These are phyloP conservation scores for Oscheius myriophilus DNA, from an alignment of 2,888 invertebrate genomes.

Conservation along the genomic window DNA sequence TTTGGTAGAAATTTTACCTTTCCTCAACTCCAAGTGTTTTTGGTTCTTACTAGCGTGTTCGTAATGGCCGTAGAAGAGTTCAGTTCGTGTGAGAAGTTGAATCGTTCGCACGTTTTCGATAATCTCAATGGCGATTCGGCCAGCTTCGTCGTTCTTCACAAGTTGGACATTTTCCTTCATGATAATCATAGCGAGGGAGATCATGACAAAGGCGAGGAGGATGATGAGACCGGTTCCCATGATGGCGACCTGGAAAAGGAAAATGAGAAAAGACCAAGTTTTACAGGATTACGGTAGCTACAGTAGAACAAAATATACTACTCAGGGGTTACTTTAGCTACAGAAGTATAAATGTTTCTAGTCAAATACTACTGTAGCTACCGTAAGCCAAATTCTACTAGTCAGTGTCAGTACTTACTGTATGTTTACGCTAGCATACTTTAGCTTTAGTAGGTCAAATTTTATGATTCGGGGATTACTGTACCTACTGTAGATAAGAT, in stretches of 20 bases:
- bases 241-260: constrained; percentile 56
- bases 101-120: constrained; percentile 73
- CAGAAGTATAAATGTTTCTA: too few relatives aligned
- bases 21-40: constrained; percentile 48
- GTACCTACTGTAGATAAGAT: too few relatives aligned
- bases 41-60: constrained; percentile 46
- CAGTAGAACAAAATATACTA: constrained; percentile 72
- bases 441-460: too few relatives aligned
- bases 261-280: constrained; percentile 37
- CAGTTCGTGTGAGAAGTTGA: constrained; percentile 71
- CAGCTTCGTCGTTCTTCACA: constrained; percentile 73
- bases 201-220: constrained; percentile 70
- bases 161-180: constrained; percentile 60
- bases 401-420: too few relatives aligned
- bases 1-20: constrained; percentile 29
- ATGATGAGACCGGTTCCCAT: constrained; percentile 67
- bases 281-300: constrained; percentile 70
- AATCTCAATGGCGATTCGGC: constrained; percentile 73
- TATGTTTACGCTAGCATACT: too few relatives aligned
- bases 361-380: too few relatives aligned
- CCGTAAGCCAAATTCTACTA: too few relatives aligned
- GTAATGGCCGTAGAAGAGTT: constrained; percentile 70
- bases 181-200: constrained; percentile 72
- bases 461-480: too few relatives aligned
- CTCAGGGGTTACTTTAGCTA: too few relatives aligned